Evolutionary conservation across 2,888 invertebrate genomes (phyloP).

Genomic region (Epistrophella euchroma): DNA sequence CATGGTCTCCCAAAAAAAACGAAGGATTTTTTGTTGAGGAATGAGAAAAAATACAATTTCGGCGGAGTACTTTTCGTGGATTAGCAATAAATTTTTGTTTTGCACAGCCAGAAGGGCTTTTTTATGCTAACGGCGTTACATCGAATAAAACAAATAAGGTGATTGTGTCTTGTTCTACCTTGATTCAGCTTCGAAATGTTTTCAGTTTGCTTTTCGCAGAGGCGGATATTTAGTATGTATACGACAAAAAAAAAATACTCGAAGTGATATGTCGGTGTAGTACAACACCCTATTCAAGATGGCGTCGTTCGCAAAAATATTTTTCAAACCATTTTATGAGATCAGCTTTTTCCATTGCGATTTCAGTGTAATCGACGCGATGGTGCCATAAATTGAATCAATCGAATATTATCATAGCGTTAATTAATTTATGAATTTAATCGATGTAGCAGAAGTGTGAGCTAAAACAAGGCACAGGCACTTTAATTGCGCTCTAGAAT

Average conservation of each 20-base stretch:
- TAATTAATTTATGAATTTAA: conserved; percentile 47
- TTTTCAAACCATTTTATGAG: conserved; percentile 39
- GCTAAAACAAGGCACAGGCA: conserved; percentile 76
- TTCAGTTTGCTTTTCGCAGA: conserved; percentile 45
- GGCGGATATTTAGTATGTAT: conserved; percentile 33
- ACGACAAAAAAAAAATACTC: conserved; percentile 48
- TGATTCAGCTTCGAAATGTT: conserved; percentile 68
- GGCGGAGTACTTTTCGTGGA: conserved; percentile 44
- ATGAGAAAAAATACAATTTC: conserved; percentile 52
- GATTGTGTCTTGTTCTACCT: conserved; percentile 76
- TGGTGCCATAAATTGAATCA: conserved; percentile 67
- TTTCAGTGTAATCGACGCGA: conserved; percentile 76
- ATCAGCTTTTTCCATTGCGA: conserved; percentile 73
- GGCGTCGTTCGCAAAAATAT: conserved; percentile 70
- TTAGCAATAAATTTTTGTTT: conserved; percentile 47
- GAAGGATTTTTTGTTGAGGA: conserved; percentile 60
- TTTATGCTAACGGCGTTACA: conserved; percentile 57
- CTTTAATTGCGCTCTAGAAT: conserved; percentile 72
- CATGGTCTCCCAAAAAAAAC: conserved; percentile 69
- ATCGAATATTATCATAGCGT: conserved; percentile 37
- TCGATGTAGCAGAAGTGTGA: conserved; percentile 71
- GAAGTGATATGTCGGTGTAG: conserved; percentile 62
- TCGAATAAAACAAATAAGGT: conserved; percentile 70
- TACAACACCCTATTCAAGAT: conserved; percentile 74
- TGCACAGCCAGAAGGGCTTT: conserved; percentile 61